Conservation (phyloP, 2,113 vertebrate genomes). For the Columba livia region DNA sequence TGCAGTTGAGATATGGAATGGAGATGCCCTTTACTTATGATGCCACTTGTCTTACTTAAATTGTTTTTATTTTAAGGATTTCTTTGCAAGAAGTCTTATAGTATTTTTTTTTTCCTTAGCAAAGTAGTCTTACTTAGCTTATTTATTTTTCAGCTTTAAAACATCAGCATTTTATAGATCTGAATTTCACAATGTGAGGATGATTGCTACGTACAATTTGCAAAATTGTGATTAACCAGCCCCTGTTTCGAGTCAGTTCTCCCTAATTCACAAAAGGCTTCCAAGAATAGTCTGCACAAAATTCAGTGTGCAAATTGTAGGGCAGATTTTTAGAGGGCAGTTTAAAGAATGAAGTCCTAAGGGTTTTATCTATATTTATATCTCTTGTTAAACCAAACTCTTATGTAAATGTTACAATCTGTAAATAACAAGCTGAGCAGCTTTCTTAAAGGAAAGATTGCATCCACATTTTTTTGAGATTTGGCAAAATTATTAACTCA, state of each 20-base stretch:
- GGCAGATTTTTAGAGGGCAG: conserved; percentile 84
- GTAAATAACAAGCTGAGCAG: conserved; percentile 78
- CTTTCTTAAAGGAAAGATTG: conserved; percentile 77
- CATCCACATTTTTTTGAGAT: conserved; percentile 76
- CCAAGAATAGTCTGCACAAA: conserved; percentile 82
- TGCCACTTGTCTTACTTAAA: conserved; percentile 34
- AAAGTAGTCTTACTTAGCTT: conserved; percentile 75
- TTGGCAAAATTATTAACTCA: conserved; percentile 80
- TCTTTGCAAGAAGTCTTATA: conserved; percentile 66
- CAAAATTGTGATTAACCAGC: conserved; percentile 84
- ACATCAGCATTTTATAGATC: conserved; percentile 81
- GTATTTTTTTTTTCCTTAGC: conserved; percentile 36
- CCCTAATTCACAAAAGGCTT: conserved; percentile 81
- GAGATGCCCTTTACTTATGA: conserved; percentile 7
- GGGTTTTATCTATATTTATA: conserved; percentile 84
- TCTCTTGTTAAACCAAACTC: conserved; percentile 82
- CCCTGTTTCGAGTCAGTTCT: conserved; percentile 80
- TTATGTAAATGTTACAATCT: conserved; percentile 84
- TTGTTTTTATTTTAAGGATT: conserved; percentile 63
- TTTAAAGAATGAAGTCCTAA: conserved; percentile 82
- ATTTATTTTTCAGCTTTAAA: conserved; percentile 83
- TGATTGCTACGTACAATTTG: conserved; percentile 85
- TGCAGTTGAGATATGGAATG: not conserved
- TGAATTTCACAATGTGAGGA: conserved; percentile 82
- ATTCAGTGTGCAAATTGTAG: conserved; percentile 82